These are phyloP conservation scores for Cochlearius cochlearius DNA, from an alignment of 2,113 vertebrate species.

Conservation along the genomic window DNA sequence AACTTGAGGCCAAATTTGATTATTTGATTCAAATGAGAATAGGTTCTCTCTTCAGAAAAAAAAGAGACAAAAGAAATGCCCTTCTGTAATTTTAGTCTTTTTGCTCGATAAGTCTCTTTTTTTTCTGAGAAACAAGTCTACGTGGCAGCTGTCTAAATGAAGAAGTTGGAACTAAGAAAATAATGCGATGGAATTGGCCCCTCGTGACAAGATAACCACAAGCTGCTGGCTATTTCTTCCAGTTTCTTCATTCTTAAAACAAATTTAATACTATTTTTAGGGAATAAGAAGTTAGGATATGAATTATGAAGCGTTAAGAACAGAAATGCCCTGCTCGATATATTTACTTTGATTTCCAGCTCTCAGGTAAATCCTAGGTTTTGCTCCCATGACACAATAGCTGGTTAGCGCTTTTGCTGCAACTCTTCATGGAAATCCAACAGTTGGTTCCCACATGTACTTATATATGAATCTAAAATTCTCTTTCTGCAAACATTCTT, in stretches of 20 bases:
- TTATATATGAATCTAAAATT: not conserved
- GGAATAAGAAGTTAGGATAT: not conserved
- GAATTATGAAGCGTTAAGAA: not conserved
- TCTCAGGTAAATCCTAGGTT: not conserved
- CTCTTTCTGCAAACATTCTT: not conserved
- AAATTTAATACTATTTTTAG: not conserved
- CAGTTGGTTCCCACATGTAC: not conserved
- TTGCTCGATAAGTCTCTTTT: not conserved
- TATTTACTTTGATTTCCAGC: not conserved
- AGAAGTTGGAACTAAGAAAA: not conserved
- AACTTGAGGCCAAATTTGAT: not conserved
- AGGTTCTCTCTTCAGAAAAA: not conserved
- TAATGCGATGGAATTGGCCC: not conserved
- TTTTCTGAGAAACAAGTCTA: not conserved
- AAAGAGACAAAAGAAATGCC: not conserved
- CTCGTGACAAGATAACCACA: not conserved
- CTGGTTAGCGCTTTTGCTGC: not conserved
- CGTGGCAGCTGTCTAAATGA: not conserved
- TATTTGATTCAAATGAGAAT: not conserved
- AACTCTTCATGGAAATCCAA: not conserved
- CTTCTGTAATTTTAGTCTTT: not conserved
- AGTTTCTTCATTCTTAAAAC: not conserved
- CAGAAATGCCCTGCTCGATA: not conserved
- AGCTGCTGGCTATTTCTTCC: not conserved
- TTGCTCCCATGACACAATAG: not conserved